These are phyloP conservation scores for Hippoglossus stenolepis DNA, from an alignment of 2,113 vertebrate genomes.

Conservation along the genomic window DNA sequence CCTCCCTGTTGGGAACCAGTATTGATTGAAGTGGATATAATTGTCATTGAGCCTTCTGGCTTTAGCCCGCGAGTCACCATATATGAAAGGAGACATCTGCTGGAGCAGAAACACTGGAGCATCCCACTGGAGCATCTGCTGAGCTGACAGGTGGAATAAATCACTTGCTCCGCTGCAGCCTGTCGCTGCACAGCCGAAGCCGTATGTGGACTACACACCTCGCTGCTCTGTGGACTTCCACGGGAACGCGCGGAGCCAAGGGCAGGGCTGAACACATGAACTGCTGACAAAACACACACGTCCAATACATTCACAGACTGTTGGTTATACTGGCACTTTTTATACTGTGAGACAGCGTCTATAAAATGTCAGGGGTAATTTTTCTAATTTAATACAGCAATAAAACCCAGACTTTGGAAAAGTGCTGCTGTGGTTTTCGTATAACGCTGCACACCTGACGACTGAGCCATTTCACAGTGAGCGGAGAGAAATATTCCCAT, in stretches of 20 bases:
- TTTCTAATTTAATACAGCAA: background rate
- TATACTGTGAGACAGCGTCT: background rate
- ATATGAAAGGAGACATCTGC: conserved; percentile 43
- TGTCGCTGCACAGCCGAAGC: background rate
- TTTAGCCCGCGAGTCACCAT: conserved; percentile 22
- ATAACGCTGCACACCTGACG: background rate
- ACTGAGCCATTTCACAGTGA: background rate
- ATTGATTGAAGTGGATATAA: conserved; percentile 42
- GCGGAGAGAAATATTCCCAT: too few relatives aligned
- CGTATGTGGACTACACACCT: conserved; percentile 24
- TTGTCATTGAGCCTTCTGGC: conserved; percentile 40
- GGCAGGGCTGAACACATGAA: background rate
- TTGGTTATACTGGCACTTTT: background rate
- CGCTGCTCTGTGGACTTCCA: conserved; percentile 3
- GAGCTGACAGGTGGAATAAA: conserved; percentile 64
- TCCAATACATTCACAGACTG: background rate
- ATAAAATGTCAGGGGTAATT: background rate
- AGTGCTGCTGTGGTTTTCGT: background rate
- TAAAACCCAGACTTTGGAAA: background rate
- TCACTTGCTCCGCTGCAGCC: conserved; percentile 49
- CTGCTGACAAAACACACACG: background rate
- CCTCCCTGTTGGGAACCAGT: conserved; percentile 9
- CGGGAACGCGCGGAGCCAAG: background rate
- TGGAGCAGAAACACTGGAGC: conserved; percentile 33
- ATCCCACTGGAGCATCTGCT: conserved; percentile 56